phyloP scores from a whole-genome alignment of 2,888 invertebrate genomes.

The Spodoptera exigua region DNA sequence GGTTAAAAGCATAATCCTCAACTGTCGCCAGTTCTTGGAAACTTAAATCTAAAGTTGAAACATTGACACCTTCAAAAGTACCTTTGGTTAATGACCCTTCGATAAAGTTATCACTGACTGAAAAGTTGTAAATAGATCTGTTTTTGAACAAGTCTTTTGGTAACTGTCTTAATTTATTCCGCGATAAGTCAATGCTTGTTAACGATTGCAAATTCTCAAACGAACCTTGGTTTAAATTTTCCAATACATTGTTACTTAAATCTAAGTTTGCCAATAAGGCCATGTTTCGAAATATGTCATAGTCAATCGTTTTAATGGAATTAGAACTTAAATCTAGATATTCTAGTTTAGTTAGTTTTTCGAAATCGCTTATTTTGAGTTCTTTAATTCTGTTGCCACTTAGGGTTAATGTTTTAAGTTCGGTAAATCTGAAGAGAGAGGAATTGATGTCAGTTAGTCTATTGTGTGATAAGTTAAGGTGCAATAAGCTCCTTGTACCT shows the following conservation, averaged over 20 bases:
- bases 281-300: constrained; percentile 61
- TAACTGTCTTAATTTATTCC: constrained; percentile 68
- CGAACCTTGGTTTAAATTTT: constrained; percentile 56
- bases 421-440: constrained; percentile 70
- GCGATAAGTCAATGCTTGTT: constrained; percentile 64
- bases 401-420: constrained; percentile 66
- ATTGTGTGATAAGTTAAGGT: constrained; percentile 71
- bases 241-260: constrained; percentile 69
- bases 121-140: constrained; percentile 66
- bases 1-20: constrained; percentile 73
- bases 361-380: constrained; percentile 65
- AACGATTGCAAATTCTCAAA: constrained; percentile 61
- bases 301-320: constrained; percentile 62
- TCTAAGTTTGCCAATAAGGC: constrained; percentile 59
- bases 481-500: constrained; percentile 66
- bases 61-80: constrained; percentile 72
- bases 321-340: constrained; percentile 70
- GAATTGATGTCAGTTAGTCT: constrained; percentile 67
- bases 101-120: constrained; percentile 66
- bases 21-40: constrained; percentile 67
- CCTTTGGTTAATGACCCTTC: constrained; percentile 69
- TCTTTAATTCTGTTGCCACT: constrained; percentile 67
- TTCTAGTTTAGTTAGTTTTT: constrained; percentile 61
- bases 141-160: constrained; percentile 70
- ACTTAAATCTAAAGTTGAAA: constrained; percentile 67